phyloP scores from a whole-genome alignment of 2,888 invertebrate species.

The Brassicogethes aeneus region DNA sequence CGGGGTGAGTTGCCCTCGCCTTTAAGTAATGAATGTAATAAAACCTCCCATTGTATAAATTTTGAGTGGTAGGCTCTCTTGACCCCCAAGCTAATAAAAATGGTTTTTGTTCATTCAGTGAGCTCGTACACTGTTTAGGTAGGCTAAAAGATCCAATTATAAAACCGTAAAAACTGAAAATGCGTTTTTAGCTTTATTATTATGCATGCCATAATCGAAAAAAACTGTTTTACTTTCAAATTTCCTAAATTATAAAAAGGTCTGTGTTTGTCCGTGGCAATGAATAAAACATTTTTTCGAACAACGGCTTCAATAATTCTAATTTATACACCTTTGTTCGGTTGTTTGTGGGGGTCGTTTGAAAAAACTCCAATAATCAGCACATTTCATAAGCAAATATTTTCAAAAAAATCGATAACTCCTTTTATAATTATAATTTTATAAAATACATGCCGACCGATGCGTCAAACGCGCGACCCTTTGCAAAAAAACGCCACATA shows the following conservation, averaged over 20 bases:
- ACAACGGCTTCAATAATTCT: neutral
- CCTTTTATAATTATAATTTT: neutral
- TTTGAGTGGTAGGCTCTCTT: no score
- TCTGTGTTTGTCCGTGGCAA: no score
- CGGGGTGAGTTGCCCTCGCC: neutral
- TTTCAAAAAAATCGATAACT: neutral
- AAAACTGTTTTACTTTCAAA: no score
- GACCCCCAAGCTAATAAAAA: no score
- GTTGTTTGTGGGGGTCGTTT: neutral
- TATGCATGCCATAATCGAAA: no score
- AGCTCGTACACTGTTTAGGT: no score
- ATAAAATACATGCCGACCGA: neutral
- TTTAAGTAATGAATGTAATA: constrained; percentile 1
- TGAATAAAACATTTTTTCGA: no score
- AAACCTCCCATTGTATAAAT: neutral
- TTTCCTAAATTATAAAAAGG: no score
- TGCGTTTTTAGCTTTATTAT: no score
- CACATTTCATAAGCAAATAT: neutral
- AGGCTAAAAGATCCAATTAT: no score
- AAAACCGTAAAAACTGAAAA: no score
- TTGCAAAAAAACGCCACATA: neutral
- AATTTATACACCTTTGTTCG: neutral
- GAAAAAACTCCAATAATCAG: neutral
- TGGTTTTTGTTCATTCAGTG: no score
- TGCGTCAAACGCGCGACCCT: neutral